Conservation (phyloP, 2,888 invertebrate species). For the Agonopterix alstromeriana region DNA sequence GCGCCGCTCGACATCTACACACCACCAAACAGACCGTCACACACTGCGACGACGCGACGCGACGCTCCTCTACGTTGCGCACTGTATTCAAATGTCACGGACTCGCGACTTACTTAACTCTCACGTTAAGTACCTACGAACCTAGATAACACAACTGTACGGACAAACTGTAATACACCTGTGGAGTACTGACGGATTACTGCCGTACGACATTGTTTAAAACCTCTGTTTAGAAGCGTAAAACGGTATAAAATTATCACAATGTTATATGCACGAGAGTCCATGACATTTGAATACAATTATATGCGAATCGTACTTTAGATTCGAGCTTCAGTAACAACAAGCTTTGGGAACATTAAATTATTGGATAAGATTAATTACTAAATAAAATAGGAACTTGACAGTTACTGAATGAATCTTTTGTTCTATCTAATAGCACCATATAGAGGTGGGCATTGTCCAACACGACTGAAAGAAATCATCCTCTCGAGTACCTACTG, state of each 20-base stretch:
- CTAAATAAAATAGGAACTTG: conserved; percentile 1
- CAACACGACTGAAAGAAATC: too few species aligned
- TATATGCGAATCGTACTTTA: neutral
- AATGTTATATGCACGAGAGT: neutral
- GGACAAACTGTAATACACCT: too few species aligned
- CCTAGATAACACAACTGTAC: too few species aligned
- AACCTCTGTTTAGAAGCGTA: too few species aligned
- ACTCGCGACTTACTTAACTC: neutral
- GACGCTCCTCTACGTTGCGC: neutral
- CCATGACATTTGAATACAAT: neutral
- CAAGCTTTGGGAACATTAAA: neutral
- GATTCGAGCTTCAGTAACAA: conserved; percentile 3
- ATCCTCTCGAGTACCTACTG: too few species aligned
- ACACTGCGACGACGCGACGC: conserved; percentile 1
- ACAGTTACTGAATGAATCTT: conserved; percentile 4
- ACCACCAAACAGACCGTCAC: conserved; percentile 42
- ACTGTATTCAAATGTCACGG: neutral
- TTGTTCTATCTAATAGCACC: conserved; percentile 2
- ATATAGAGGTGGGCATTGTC: neutral
- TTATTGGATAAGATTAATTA: neutral
- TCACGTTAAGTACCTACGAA: too few species aligned
- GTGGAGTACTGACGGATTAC: too few species aligned
- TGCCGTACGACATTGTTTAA: too few species aligned
- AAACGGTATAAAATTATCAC: neutral
- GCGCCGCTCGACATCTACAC: conserved; percentile 57